Percentiles rank a stretch among this genome's conserved stretches.
Evolutionary conservation across 1,140 invertebrate genomes (phyloP).

Genomic region (Brachionus manjavacas): DNA sequence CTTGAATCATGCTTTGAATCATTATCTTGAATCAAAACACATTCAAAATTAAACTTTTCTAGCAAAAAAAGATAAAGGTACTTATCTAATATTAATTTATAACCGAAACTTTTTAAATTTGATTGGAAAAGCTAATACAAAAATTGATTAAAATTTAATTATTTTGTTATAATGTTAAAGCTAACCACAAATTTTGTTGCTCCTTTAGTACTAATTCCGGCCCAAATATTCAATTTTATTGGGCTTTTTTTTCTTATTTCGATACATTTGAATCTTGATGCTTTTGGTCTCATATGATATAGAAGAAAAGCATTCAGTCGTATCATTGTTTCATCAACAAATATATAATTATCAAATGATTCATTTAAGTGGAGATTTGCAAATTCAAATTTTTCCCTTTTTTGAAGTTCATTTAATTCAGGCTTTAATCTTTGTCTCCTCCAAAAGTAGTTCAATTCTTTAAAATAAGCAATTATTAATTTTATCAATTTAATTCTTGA

Average conservation of each 20-base stretch:
- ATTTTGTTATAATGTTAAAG: background rate
- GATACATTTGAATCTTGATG: background rate
- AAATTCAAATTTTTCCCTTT: background rate
- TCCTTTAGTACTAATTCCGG: background rate
- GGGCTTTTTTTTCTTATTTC: background rate
- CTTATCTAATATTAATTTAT: background rate
- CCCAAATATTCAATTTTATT: background rate
- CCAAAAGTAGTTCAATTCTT: background rate
- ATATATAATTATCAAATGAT: background rate
- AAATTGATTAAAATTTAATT: background rate
- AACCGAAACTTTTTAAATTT: background rate
- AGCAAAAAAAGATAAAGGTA: background rate
- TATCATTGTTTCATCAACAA: background rate
- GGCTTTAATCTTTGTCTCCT: background rate
- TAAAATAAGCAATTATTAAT: background rate
- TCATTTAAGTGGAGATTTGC: background rate
- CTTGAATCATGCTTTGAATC: background rate
- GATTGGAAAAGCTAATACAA: background rate
- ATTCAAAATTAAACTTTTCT: background rate
- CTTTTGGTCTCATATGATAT: constrained; percentile 7
- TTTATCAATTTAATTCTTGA: background rate
- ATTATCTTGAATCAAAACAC: background rate
- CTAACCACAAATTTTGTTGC: background rate
- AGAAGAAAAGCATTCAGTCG: background rate
- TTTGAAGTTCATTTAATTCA: background rate